These are phyloP conservation scores for Clanis bilineata DNA, from an alignment of 2,888 invertebrate genomes.

Conservation along the genomic window DNA sequence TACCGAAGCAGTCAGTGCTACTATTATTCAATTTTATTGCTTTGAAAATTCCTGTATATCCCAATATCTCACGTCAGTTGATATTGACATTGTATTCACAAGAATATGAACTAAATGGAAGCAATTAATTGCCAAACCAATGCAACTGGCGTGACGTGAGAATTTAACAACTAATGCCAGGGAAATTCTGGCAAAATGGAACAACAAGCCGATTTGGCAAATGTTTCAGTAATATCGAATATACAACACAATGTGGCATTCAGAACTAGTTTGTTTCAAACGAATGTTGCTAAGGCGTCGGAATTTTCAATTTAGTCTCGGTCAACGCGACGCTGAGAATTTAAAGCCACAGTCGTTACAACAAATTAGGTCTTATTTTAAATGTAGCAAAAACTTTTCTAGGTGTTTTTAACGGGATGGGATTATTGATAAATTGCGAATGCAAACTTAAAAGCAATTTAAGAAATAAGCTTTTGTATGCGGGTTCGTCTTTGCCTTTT, in stretches of 20 bases:
- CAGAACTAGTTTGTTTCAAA: background rate
- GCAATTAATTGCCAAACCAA: background rate
- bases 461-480: too few species aligned
- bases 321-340: background rate
- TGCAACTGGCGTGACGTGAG: background rate
- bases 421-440: background rate
- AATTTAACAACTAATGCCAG: background rate
- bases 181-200: background rate
- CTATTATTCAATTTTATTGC: too few species aligned
- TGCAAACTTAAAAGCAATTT: too few species aligned
- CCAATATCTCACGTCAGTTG: too few species aligned
- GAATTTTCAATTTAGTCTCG: conserved; percentile 9
- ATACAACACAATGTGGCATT: conserved; percentile 2
- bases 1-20: too few species aligned
- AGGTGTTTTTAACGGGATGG: background rate
- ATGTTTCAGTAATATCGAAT: conserved; percentile 1
- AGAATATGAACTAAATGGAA: too few species aligned
- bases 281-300: conserved; percentile 1
- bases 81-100: background rate
- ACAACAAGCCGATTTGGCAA: conserved; percentile 7
- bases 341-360: background rate
- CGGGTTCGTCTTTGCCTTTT: too few species aligned
- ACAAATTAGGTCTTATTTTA: background rate
- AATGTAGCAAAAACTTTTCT: background rate
- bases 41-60: too few species aligned